Conservation (phyloP, 1,140 invertebrate genomes). For the Streblospio benedicti region DNA sequence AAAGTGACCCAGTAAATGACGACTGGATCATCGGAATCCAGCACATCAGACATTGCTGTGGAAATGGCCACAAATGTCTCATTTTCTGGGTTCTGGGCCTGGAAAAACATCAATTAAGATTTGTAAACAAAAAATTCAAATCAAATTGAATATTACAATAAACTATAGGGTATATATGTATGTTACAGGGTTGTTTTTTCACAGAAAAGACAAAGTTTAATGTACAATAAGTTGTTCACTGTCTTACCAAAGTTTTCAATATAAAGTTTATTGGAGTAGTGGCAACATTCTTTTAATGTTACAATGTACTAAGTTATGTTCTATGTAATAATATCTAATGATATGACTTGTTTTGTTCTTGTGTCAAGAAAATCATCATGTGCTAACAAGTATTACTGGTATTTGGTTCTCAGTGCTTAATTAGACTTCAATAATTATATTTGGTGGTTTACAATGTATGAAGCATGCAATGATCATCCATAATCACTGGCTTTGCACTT, state of each 20-base stretch:
- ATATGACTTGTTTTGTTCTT: background rate
- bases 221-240: background rate
- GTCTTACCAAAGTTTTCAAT: background rate
- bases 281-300: background rate
- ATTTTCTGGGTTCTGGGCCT: background rate
- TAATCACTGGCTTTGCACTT: background rate
- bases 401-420: background rate
- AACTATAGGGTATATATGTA: background rate
- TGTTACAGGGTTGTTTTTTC: background rate
- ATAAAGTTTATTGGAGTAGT: background rate
- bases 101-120: background rate
- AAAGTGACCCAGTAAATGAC: conserved; percentile 71
- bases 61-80: conserved; percentile 53
- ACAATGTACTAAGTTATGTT: background rate
- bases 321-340: background rate
- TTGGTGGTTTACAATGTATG: background rate
- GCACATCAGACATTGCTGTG: conserved; percentile 60
- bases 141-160: background rate
- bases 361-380: background rate
- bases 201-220: background rate
- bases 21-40: conserved; percentile 55
- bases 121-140: background rate
- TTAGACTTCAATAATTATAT: background rate
- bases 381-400: background rate
- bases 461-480: background rate